Evolutionary conservation across 2,797 vertebrate genomes (phyloP).

Genomic region (Sphenodon punctatus): DNA sequence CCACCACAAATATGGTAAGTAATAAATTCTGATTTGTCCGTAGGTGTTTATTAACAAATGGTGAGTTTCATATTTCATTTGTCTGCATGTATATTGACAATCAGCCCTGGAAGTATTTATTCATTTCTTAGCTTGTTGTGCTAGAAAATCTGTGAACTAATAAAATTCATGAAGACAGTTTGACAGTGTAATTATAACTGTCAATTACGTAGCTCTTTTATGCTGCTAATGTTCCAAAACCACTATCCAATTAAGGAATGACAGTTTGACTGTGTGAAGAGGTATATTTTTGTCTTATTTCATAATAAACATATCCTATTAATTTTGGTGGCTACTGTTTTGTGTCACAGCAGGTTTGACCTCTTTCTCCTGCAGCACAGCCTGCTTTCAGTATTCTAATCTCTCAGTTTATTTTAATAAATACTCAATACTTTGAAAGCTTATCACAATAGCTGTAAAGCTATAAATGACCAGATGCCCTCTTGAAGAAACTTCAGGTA

Average conservation of each 20-base stretch:
- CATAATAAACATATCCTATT: not conserved
- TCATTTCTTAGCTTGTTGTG: slow-evolving; percentile 47
- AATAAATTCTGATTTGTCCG: slow-evolving; percentile 40
- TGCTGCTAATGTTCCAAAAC: slow-evolving; percentile 40
- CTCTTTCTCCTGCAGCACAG: rapidly evolving
- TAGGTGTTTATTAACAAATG: slow-evolving; percentile 32
- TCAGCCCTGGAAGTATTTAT: slow-evolving; percentile 14
- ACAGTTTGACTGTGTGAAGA: not conserved
- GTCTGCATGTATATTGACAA: not conserved
- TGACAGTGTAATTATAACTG: slow-evolving; percentile 35
- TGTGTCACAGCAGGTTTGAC: not conserved
- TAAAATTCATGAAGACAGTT: not conserved
- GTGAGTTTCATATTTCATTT: not conserved
- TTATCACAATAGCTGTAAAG: not conserved
- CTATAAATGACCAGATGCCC: not conserved
- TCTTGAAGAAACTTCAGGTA: not conserved
- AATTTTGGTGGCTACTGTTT: not conserved
- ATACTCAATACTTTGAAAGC: not conserved
- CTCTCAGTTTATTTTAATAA: not conserved
- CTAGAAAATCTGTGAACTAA: slow-evolving; percentile 4
- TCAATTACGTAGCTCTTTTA: slow-evolving; percentile 38
- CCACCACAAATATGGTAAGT: not conserved
- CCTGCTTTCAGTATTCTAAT: rapidly evolving
- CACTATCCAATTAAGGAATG: not conserved
- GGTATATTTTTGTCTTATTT: not conserved